Base-by-base conservation (phyloP, 2,888 invertebrate genomes). In the Drosophila algonquin region DNA sequence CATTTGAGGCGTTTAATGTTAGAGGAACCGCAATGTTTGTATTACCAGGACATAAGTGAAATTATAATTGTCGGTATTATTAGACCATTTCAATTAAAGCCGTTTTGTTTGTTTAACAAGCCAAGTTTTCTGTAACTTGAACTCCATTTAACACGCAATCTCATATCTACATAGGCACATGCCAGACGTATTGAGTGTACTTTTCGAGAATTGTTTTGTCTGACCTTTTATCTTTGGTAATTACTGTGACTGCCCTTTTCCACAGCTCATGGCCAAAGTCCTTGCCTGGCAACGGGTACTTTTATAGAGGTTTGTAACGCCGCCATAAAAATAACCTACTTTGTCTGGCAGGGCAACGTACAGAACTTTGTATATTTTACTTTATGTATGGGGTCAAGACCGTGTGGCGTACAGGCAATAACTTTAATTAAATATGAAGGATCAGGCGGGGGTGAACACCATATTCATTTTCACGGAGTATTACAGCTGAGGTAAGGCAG, bases 251-350 rank as follows among this genome's bases (percentile, higher is more conserved):
- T 40, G 40, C 40, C 40, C 40, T 40, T 40, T 40, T 1, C 14
- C 14, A n/a, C n/a, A 7, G 40, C 40, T 40, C 40, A n/a, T n/a
- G 40, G 40, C 40, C 55, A 52, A 63, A 16, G 55, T 63, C 54
- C 54, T 56, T 44, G 75, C 68, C 77, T 70, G 64, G 73, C 48
- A 67, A 54, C 64, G 58, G 59, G 60, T 69, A 65, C 69, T 62
- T 14, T 73, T 60, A 60, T 67, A 73, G 71, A 79, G 74, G 67
- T 57, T 74, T 68, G 63, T 76, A 77, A 74, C 71, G 79, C 64
- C 68, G 62, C 71, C 21, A 69, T 69, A 60, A 69, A 69, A 48
- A 62, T 73, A 87, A 77, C 80, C 81, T 73, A 81, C 73, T 75
- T 84, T 71, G 64, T 63, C 72, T 70, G 60, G 60, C 48, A 40